Conservation (phyloP, 1,140 invertebrate species). For the Temnothorax curvispinosus region DNA sequence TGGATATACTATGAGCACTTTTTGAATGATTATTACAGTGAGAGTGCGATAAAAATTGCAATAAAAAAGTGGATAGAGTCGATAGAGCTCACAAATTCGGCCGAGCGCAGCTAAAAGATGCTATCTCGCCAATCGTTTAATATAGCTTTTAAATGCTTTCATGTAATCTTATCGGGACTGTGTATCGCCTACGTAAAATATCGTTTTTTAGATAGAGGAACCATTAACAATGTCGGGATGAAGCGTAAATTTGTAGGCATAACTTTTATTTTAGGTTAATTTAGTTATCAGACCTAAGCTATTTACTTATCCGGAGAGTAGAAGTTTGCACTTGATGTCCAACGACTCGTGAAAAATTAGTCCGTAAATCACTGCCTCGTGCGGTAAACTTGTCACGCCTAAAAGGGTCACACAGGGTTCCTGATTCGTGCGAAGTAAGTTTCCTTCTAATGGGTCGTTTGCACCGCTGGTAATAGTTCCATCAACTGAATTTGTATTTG, state of each 20-base stretch:
- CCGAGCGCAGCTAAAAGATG: not conserved
- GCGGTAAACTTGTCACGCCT: constrained; percentile 49
- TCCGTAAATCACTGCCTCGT: constrained; percentile 37
- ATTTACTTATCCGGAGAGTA: constrained; percentile 41
- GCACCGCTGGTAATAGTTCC: constrained; percentile 22
- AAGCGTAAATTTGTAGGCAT: not conserved
- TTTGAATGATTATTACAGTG: constrained; percentile 17
- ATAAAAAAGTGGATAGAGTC: constrained; percentile 50
- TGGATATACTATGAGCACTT: constrained; percentile 8
- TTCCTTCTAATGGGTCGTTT: constrained; percentile 34
- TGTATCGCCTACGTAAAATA: not conserved
- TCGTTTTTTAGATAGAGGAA: not conserved
- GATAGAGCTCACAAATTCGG: not conserved
- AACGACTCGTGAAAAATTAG: constrained; percentile 48
- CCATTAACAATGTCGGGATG: not conserved
- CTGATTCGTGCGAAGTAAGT: constrained; percentile 57
- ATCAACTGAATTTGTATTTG: constrained; percentile 42
- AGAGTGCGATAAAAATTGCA: constrained; percentile 11
- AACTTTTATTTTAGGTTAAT: constrained; percentile 28
- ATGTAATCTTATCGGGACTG: not conserved
- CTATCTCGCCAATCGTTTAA: not conserved
- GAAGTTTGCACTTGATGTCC: constrained; percentile 31
- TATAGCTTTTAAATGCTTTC: not conserved
- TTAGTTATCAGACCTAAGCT: constrained; percentile 28
- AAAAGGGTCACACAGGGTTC: constrained; percentile 31